Base-by-base conservation (phyloP, 2,888 invertebrate species). In the Troglohyphantes excavatus region DNA sequence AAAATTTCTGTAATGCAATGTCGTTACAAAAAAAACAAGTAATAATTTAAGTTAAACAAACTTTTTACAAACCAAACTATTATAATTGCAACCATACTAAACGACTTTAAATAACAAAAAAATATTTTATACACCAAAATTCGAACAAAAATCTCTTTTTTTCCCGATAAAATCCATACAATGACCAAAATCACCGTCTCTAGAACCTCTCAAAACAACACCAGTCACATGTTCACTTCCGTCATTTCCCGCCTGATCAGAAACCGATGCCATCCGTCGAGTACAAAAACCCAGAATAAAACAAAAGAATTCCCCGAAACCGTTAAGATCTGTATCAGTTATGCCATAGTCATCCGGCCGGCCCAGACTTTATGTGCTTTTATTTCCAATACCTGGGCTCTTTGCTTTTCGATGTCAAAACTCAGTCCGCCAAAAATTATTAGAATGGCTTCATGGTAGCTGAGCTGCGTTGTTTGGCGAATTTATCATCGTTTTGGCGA, bases 261-360 rank as follows among this genome's bases (percentile, higher is more conserved):
- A 82, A 82, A 59, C 82, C 82, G 72, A 82, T 82, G 70, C 29
- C 29, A 53, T 53, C 53, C 19, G 78, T n/a, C 39, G 9, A 39
- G 39, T n/a, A 21, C 39, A 76, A 23, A 78, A 39, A 6, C 11
- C 26, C 11, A 17, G 26, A 53, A 68, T 21, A 68, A 70, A 82
- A 72, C 43, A 67, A 81, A 68, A 29, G 46, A 53, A 68, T 68
- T 11, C 39, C 26, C 39, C 17, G 17, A 39, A 53, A 46, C 72
- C 82, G 70, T 70, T 82, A 82, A 70, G 82, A 72, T 82, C 82
- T 70, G 72, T 82, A 82, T 82, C 82, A 82, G 82, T 72, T 72
- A 82, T 70, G 70, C 23, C 53, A 59, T 33, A 17, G 39, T 39
- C 33, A 17, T 17, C 70, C 29, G 53, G 21, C 39, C 70, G 39